Percentiles rank a stretch among this genome's conserved stretches.
Evolutionary conservation across 37 sponge, comb jelly and placozoan species (phyloP).

Genomic region (Chondrosia reniformis): DNA sequence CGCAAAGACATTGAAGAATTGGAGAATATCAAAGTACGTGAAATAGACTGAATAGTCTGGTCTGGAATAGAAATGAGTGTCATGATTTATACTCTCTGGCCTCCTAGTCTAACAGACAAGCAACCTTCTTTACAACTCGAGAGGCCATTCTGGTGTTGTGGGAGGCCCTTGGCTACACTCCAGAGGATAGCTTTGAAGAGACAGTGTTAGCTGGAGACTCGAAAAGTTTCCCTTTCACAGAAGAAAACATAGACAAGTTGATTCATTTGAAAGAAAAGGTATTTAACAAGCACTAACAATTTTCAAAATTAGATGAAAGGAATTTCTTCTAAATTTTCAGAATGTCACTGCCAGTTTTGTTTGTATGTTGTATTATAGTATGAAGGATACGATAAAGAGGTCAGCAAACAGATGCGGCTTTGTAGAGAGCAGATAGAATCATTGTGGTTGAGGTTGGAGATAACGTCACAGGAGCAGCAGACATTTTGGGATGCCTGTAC

Average conservation of each 20-base stretch:
- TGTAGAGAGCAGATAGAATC: conserved; percentile 43
- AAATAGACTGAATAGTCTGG: background rate
- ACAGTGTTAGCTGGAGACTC: conserved; percentile 27
- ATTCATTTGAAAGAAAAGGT: background rate
- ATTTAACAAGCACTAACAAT: background rate
- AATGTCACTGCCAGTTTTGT: background rate
- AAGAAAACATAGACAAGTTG: conserved; percentile 65
- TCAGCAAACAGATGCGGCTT: conserved; percentile 16
- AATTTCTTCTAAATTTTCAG: background rate
- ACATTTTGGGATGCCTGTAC: conserved; percentile 34
- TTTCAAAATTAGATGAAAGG: background rate
- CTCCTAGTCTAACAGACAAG: conserved; percentile 40
- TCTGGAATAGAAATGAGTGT: background rate
- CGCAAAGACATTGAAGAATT: conserved; percentile 37
- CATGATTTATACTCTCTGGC: background rate
- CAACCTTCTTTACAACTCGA: conserved; percentile 25
- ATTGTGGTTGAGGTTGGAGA: conserved; percentile 74
- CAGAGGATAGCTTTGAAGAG: conserved; percentile 33
- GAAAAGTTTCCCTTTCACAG: conserved; percentile 54
- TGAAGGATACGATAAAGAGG: conserved; percentile 23
- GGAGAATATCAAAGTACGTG: conserved; percentile 41
- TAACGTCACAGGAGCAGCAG: conserved; percentile 41
- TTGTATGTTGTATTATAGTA: conserved; percentile 24
- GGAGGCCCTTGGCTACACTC: conserved; percentile 51
- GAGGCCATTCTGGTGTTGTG: conserved; percentile 56